Evolutionary conservation across 1,140 invertebrate genomes (phyloP), one percentile per base, ranked within the genome.

Genomic region (Aradophagus sp.): DNA sequence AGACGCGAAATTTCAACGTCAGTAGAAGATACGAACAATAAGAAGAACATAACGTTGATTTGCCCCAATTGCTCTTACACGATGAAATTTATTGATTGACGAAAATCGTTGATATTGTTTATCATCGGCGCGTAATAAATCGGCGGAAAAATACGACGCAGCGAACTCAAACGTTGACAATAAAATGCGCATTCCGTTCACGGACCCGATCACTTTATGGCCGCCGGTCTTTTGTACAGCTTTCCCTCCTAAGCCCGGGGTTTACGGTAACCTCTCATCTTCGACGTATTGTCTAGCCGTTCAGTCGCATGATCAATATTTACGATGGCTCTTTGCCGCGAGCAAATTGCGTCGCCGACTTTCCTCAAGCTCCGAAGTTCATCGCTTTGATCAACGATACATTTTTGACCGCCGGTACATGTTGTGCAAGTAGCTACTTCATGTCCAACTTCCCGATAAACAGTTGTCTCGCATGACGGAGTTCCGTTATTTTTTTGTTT

Each of bases 231-330:
- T 45, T 38, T 52, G 50, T 61, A 35, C 27, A 31, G 8, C 44
- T 17, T 41, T n/a, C n/a, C n/a, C n/a, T n/a, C n/a, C n/a, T n/a
- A n/a, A n/a, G 27, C 3, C 6, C 10, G 6, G 3, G 27, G n/a
- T 6, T 29, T 13, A 10, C 32, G 16, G 11, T 56, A 50, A 42
- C 38, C 38, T 52, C 36, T 56, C 58, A 59, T 61, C 27, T 61
- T 72, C 50, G 35, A 39, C 31, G 47, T 65, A 71, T 56, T 61
- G 61, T 72, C 62, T 72, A 61, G 35, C 1, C 32, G 10, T 34
- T 48, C 26, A 10, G 17, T 47, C 2, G 48, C 6, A 12, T 31
- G 48, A 65, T 65, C 68, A 72, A 72, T 66, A 56, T 72, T 66
- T 72, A 66, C 34, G 55, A 56, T 41, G 17, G 7, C 20, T 36